Evolutionary conservation across 2,888 invertebrate species (phyloP), one percentile per base, ranked within the genome.

Genomic region (Pheosia gnoma): DNA sequence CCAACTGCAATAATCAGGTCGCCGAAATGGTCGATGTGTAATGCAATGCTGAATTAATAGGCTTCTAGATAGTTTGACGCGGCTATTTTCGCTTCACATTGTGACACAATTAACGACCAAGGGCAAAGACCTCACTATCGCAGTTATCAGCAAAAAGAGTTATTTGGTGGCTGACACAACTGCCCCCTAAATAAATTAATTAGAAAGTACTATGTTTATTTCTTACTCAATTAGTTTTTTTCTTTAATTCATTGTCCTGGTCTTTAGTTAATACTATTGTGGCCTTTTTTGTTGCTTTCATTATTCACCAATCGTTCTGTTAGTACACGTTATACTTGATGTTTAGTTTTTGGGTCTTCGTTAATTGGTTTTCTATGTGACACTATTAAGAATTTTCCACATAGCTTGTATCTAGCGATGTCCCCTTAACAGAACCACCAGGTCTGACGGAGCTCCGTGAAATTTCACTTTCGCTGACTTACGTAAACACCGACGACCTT

Each of bases 401-500:
- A 3, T 9, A 52, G 6, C 13, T n/a, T 49, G 11, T 49, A 7
- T 36, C 49, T 6, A n/a, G 13, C 49, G 51, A n/a, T 25, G 41
- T 62, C 62, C 59, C 81, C 82, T 84, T 82, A 82, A 81, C 63
- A 43, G 37, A 39, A 49, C 51, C 62, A 56, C 53, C 63, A 60
- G 68, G 67, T 68, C 71, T 65, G 61, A 59, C 62, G 58, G 60
- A 56, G 66, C 67, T 68, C 67, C 63, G 77, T 72, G 73, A 74
- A 84, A 84, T 88, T 89, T 90, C 90, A 88, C 91, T 91, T 91
- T 91, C 91, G 85, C 86, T 69, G 60, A 79, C 84, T 90, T 90
- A 90, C 86, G 86, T 89, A 89, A 89, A 87, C 74, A 68, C 60
- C 37, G 69, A 70, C 81, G 81, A 85, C 84, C 85, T 87, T 86